phyloP scores from a whole-genome alignment of 2,113 vertebrate genomes.

The Prochilodus magdalenae region DNA sequence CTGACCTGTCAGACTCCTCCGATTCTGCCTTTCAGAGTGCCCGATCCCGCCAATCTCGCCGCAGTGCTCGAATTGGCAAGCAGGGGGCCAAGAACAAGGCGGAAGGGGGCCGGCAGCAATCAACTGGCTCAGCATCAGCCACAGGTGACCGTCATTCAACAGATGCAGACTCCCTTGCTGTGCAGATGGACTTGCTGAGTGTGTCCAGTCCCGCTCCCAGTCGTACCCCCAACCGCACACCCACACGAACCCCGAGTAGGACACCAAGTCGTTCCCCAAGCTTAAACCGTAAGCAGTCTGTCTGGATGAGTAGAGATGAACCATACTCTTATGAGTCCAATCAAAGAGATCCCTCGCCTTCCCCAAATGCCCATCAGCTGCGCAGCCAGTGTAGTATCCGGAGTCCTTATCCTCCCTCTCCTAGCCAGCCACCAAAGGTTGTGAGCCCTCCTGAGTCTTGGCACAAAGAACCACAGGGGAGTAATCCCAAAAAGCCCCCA shows the following conservation, averaged over 20 bases:
- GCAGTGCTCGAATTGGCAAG: slow-evolving; percentile 91
- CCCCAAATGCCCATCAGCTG: slow-evolving; percentile 87
- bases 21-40: slow-evolving; percentile 97
- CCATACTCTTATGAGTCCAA: slow-evolving; percentile 90
- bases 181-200: slow-evolving; percentile 95
- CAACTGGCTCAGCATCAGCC: slow-evolving; percentile 71
- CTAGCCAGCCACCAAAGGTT: slow-evolving; percentile 70
- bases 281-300: slow-evolving; percentile 84
- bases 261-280: slow-evolving; percentile 83
- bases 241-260: slow-evolving; percentile 76
- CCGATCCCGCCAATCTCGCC: slow-evolving; percentile 92
- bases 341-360: slow-evolving; percentile 71
- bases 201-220: slow-evolving; percentile 81
- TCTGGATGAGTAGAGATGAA: slow-evolving; percentile 95
- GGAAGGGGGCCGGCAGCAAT: slow-evolving; percentile 65
- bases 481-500: slow-evolving; percentile 89
- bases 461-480: slow-evolving; percentile 83
- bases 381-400: slow-evolving; percentile 90
- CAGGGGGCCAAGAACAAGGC: slow-evolving; percentile 77
- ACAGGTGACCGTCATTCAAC: slow-evolving; percentile 88
- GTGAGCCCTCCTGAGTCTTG: slow-evolving; percentile 83
- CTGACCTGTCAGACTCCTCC: slow-evolving; percentile 93
- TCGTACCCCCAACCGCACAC: slow-evolving; percentile 78
- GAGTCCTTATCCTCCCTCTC: slow-evolving; percentile 67
- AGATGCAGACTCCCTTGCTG: slow-evolving; percentile 89